phyloP scores from a whole-genome alignment of 1,140 invertebrate species.

The Drosophila auraria region DNA sequence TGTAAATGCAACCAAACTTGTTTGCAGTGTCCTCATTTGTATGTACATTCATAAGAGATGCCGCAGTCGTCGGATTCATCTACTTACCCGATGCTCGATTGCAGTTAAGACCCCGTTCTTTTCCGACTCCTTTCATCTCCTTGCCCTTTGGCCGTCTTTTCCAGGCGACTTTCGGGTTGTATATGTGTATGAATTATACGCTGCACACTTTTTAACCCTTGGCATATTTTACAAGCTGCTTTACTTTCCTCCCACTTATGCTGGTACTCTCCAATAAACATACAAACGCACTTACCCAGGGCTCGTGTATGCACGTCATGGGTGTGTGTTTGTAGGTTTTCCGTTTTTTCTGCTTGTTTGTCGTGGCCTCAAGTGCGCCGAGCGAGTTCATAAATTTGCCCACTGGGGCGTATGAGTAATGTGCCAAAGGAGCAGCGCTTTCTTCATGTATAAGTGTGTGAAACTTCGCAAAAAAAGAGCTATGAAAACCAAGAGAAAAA shows the following conservation, averaged over 20 bases:
- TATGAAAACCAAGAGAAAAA: conserved; percentile 45
- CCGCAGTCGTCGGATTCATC: conserved; percentile 22
- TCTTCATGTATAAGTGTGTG: conserved; percentile 22
- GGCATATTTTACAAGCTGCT: conserved; percentile 82
- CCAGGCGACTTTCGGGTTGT: conserved; percentile 61
- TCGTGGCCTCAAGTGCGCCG: conserved; percentile 72
- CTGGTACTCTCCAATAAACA: conserved; percentile 68
- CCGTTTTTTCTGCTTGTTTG: conserved; percentile 54
- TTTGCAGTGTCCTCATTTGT: conserved; percentile 39
- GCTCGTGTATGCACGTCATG: conserved; percentile 32
- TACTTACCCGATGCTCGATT: conserved; percentile 56
- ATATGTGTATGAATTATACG: conserved; percentile 72
- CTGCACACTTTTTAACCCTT: conserved; percentile 80
- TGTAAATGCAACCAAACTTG: conserved; percentile 1
- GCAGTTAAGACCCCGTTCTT: conserved; percentile 36
- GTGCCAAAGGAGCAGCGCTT: conserved; percentile 65
- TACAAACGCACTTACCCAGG: conserved; percentile 74
- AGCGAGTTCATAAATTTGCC: conserved; percentile 81
- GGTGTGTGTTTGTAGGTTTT: conserved; percentile 44
- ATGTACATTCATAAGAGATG: conserved; percentile 19
- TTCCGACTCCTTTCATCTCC: conserved; percentile 20
- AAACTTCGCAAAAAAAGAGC: conserved; percentile 33
- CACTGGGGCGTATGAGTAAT: conserved; percentile 83
- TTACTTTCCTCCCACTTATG: conserved; percentile 58
- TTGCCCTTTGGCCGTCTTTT: conserved; percentile 50